Evolutionary conservation across 2,797 vertebrate genomes (phyloP).

Genomic region (Tenualosa ilisha): DNA sequence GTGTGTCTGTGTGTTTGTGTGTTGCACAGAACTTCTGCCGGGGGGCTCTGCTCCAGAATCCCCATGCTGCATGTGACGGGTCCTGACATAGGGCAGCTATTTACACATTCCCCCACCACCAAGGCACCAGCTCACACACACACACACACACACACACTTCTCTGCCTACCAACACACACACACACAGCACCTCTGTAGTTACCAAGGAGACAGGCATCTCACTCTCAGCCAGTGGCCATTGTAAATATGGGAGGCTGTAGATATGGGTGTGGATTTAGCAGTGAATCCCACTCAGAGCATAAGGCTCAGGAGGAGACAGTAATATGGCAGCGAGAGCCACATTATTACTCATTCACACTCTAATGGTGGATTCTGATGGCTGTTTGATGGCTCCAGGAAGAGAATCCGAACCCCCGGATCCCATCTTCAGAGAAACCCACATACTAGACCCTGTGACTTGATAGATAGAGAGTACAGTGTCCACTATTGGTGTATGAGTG

Average conservation of each 20-base stretch:
- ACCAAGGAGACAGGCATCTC: constrained; percentile 58
- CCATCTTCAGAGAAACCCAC: neutral
- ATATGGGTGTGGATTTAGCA: neutral
- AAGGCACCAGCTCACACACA: constrained; percentile 29
- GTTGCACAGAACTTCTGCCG: constrained; percentile 27
- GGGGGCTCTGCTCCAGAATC: constrained; percentile 44
- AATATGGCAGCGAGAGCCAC: neutral
- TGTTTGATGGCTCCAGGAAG: neutral
- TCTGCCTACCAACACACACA: neutral
- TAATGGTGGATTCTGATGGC: neutral
- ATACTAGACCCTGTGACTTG: neutral
- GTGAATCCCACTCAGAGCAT: neutral
- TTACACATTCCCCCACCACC: constrained; percentile 25
- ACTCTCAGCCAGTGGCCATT: constrained; percentile 37
- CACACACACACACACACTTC: constrained; percentile 29
- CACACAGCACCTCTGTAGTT: constrained; percentile 51
- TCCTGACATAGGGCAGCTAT: constrained; percentile 24
- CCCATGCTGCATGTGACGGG: constrained; percentile 58
- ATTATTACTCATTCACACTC: neutral
- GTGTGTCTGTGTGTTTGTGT: neutral
- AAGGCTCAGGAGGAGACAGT: neutral
- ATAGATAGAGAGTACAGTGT: neutral
- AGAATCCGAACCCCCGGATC: neutral
- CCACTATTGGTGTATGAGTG: too few species aligned
- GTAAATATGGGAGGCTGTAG: constrained; percentile 42